Conservation (phyloP, 1,140 invertebrate species). For the Drosophila watanabei region DNA sequence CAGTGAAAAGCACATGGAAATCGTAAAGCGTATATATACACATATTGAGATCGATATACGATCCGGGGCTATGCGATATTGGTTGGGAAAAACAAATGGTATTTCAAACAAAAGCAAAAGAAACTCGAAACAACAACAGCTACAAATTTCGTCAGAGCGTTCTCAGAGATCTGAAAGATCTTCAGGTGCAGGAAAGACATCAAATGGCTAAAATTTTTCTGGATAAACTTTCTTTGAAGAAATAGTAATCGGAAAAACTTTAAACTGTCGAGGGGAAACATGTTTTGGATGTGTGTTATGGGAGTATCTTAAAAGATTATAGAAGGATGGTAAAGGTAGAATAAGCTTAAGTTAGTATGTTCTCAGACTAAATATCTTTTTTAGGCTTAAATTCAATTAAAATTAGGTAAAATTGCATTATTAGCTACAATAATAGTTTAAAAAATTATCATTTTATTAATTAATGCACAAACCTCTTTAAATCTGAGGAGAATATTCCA, state of each 20-base stretch:
- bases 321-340: neutral
- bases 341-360: neutral
- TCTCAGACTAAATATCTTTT: neutral
- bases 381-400: too few species aligned
- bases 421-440: neutral
- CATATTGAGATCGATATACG: slow-evolving; percentile 29
- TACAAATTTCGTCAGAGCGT: neutral
- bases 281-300: neutral
- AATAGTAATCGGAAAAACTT: neutral
- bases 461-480: too few species aligned
- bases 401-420: neutral
- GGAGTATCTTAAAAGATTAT: too few species aligned
- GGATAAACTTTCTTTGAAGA: slow-evolving; percentile 10
- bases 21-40: slow-evolving; percentile 27
- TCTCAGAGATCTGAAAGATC: slow-evolving; percentile 7
- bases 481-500: too few species aligned
- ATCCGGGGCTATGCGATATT: slow-evolving; percentile 55
- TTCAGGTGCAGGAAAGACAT: slow-evolving; percentile 15
- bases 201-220: neutral
- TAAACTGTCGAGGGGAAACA: neutral
- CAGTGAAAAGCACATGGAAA: slow-evolving; percentile 53
- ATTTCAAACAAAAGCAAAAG: slow-evolving; percentile 17
- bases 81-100: slow-evolving; percentile 13
- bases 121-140: neutral
- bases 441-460: too few species aligned